These are phyloP conservation scores for Labroides dimidiatus DNA, from an alignment of 2,797 vertebrate genomes.

Conservation along the genomic window DNA sequence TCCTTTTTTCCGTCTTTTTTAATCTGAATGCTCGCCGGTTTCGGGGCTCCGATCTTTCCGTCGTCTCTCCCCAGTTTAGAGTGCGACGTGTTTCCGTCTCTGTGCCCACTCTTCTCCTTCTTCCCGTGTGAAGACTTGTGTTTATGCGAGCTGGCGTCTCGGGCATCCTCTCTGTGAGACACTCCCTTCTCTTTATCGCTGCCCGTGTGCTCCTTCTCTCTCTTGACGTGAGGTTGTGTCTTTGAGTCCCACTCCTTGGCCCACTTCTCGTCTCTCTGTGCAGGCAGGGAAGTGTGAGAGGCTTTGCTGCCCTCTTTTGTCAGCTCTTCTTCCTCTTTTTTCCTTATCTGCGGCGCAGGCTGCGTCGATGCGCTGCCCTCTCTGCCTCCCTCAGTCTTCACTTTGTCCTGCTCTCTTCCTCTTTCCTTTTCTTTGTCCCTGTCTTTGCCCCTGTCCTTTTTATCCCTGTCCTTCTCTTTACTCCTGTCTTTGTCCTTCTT, in stretches of 20 bases:
- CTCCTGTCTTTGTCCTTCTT: conserved; percentile 69
- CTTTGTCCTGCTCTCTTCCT: conserved; percentile 62
- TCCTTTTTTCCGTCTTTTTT: conserved; percentile 77
- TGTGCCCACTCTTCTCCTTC: conserved; percentile 76
- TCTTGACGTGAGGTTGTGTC: conserved; percentile 62
- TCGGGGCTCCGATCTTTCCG: conserved; percentile 51
- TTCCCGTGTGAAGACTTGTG: conserved; percentile 77
- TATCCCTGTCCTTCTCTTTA: conserved; percentile 73
- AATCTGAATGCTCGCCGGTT: conserved; percentile 42
- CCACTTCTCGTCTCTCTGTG: conserved; percentile 81
- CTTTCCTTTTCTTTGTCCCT: conserved; percentile 65
- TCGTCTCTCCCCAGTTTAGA: conserved; percentile 63
- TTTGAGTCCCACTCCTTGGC: conserved; percentile 75
- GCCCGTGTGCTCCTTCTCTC: conserved; percentile 61
- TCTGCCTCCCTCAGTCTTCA: conserved; percentile 53
- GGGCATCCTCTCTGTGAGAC: conserved; percentile 71
- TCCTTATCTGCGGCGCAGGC: conserved; percentile 45
- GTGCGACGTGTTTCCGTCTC: conserved; percentile 49
- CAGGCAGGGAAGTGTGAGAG: conserved; percentile 26
- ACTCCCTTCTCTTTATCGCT: conserved; percentile 59
- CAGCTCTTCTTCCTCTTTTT: conserved; percentile 74
- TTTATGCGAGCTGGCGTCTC: conserved; percentile 63
- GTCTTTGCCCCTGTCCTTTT: conserved; percentile 65
- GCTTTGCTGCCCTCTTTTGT: conserved; percentile 65
- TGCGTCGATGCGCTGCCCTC: conserved; percentile 22